Conservation (phyloP, 2,797 vertebrate species). For the Apogon hyalosoma region DNA sequence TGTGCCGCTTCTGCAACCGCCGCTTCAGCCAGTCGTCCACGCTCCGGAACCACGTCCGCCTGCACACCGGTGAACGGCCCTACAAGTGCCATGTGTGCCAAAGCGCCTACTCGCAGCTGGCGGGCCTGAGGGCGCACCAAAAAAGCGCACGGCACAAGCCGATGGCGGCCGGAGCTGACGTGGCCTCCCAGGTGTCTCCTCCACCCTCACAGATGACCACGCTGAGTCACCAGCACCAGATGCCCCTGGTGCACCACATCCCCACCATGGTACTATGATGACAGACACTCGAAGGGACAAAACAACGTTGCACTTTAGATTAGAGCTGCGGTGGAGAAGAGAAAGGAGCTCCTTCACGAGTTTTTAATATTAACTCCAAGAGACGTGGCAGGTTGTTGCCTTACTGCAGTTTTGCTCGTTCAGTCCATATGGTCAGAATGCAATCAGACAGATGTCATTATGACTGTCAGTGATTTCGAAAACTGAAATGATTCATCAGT, state of each 20-base stretch:
- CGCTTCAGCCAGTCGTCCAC: slow-evolving; percentile 99
- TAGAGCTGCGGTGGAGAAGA: slow-evolving; percentile 32
- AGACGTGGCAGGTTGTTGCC: slow-evolving; percentile 28
- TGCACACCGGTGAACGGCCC: slow-evolving; percentile 97
- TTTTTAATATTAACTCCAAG: slow-evolving; percentile 32
- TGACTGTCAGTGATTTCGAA: slow-evolving; percentile 29
- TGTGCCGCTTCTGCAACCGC: slow-evolving; percentile 97
- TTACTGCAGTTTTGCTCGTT: slow-evolving; percentile 29
- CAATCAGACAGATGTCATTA: slow-evolving; percentile 29
- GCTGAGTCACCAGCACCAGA: slow-evolving; percentile 81
- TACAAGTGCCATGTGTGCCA: slow-evolving; percentile 98
- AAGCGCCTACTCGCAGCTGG: slow-evolving; percentile 97
- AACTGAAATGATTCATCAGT: slow-evolving; percentile 7
- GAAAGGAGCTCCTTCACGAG: slow-evolving; percentile 12
- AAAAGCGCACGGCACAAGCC: slow-evolving; percentile 97
- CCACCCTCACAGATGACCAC: slow-evolving; percentile 87
- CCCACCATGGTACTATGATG: slow-evolving; percentile 94
- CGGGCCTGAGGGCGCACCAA: slow-evolving; percentile 95
- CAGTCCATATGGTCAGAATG: slow-evolving; percentile 23
- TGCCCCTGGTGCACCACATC: slow-evolving; percentile 91
- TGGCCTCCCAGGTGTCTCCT: slow-evolving; percentile 76
- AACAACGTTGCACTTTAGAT: slow-evolving; percentile 80
- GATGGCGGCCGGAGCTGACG: slow-evolving; percentile 53
- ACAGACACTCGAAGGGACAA: slow-evolving; percentile 12
- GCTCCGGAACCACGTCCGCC: slow-evolving; percentile 94